Conservation (phyloP, 2,888 invertebrate genomes). For the Nyleta sp. region DNA sequence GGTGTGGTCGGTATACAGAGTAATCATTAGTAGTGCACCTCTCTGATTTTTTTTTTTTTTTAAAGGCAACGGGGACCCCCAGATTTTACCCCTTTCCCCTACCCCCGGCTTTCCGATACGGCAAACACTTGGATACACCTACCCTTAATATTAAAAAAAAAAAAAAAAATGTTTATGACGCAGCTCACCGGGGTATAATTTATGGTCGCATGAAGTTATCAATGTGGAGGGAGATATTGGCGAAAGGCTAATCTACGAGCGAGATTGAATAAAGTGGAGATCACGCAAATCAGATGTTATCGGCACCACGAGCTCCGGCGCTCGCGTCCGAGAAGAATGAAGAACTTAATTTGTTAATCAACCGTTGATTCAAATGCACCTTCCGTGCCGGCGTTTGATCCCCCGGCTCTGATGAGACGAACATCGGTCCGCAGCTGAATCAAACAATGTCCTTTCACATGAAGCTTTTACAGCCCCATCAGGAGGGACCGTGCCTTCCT, state of each 20-base stretch:
- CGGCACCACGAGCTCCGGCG: conserved; percentile 69
- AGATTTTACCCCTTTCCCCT: too few species aligned
- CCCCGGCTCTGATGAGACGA: conserved; percentile 70
- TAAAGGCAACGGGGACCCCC: too few species aligned
- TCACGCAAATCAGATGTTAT: conserved; percentile 73
- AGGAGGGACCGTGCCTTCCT: conserved; percentile 66
- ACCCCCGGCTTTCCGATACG: too few species aligned
- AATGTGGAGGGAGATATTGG: background rate
- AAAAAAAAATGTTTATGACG: background rate
- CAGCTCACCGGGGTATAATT: background rate
- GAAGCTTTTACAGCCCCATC: conserved; percentile 81
- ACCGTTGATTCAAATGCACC: conserved; percentile 81
- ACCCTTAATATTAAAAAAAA: background rate
- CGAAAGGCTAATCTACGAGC: background rate
- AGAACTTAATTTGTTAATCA: conserved; percentile 81
- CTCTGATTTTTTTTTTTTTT: too few species aligned
- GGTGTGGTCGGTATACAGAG: too few species aligned
- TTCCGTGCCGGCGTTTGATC: conserved; percentile 71
- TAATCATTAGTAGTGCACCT: too few species aligned
- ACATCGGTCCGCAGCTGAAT: conserved; percentile 78
- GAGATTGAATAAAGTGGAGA: conserved; percentile 65
- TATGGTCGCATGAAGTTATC: conserved; percentile 31
- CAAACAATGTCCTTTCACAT: conserved; percentile 82
- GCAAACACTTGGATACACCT: too few species aligned
- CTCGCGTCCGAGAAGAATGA: conserved; percentile 76